Evolutionary conservation across 1,140 invertebrate genomes (phyloP), one percentile per base, ranked within the genome.

Genomic region (Heliconius eleuchia): DNA sequence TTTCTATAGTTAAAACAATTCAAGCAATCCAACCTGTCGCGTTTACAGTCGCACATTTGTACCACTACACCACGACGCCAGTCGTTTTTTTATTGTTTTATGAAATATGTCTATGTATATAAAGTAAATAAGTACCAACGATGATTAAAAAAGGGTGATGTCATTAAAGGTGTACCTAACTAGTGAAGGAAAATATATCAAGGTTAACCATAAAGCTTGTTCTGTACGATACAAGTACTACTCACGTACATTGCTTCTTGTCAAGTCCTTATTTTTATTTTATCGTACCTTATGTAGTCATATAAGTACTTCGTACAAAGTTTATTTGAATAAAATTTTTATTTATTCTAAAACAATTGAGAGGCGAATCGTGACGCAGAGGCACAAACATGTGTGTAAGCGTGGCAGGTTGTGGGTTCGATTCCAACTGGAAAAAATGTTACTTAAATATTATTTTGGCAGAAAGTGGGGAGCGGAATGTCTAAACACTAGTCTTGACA

Each of bases 101-200:
- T n/a, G 7, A 66, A 66, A 66, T 11, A 66, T 30, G 9, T 66
- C 1, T 23, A 23, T 66, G 7, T 23, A 66, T 30, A 13, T 5
- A 27, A 57, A 23, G 57, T 66, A 23, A 27, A 27, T 66, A 66
- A 66, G 9, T 66, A 66, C 60, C 9, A 1, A 30, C 23, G 11
- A 66, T 13, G 60, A 30, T 13, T 77, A 77, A 70, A 30, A 34
- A 18, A 27, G 18, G 50, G 52, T 78, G 76, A 78, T 74, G 57
- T 78, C 77, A 78, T 78, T 74, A 30, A 66, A 78, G 27, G 77
- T 78, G 66, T 52, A n/a, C 23, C 55, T 34, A 34, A 34, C 1
- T 55, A 57, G 71, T 78, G 57, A 74, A 74, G 77, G 72, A 70
- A 78, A 78, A 78, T 30, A 50, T 74, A 78, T 37, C 57, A 78